Conservation (phyloP, 2,113 vertebrate species). For the Pseudopipra pipra region DNA sequence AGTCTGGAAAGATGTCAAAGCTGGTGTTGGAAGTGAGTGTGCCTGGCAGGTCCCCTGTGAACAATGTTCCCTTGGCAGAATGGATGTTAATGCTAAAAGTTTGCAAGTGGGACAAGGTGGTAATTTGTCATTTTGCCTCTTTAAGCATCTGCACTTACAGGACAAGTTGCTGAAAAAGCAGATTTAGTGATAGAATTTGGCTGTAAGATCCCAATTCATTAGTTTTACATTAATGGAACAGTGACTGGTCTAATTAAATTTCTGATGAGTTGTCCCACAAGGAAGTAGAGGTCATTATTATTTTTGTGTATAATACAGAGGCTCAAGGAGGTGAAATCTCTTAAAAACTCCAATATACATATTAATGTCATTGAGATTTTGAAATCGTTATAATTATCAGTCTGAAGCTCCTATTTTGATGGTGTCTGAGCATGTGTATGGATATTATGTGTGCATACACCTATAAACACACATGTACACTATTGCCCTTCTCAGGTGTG, state of each 20-base stretch:
- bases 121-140: not conserved
- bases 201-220: not conserved
- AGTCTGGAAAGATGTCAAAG: not conserved
- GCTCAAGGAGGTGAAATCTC: not conserved
- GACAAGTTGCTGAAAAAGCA: not conserved
- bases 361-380: not conserved
- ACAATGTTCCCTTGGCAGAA: not conserved
- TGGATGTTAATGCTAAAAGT: not conserved
- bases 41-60: not conserved
- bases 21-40: not conserved
- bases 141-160: rapidly evolving
- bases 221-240: not conserved
- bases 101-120: not conserved
- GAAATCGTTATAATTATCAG: not conserved
- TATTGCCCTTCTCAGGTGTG: not conserved
- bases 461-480: not conserved
- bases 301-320: not conserved
- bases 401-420: not conserved
- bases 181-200: not conserved
- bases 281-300: not conserved
- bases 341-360: not conserved
- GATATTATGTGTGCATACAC: not conserved
- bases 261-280: not conserved
- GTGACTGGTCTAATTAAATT: not conserved
- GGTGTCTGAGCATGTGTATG: not conserved